Conservation (phyloP, 2,797 vertebrate species). For the Chiroxiphia lanceolata region DNA sequence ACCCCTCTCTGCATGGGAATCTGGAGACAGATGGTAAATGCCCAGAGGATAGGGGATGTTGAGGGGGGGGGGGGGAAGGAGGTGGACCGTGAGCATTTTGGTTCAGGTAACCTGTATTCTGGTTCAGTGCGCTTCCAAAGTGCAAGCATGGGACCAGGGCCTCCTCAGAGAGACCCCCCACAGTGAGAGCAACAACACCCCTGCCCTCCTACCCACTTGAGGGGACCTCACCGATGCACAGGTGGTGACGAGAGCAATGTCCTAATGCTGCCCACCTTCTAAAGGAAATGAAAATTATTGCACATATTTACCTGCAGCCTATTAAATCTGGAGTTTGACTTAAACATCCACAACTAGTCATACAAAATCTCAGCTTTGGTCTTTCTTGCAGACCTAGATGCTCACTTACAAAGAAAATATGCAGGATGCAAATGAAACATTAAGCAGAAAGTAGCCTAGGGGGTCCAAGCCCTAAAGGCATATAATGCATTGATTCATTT, state of each 20-base stretch:
- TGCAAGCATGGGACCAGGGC: not conserved
- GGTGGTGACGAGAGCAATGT: not conserved
- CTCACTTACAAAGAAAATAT: not conserved
- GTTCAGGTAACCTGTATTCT: not conserved
- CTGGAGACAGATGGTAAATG: not conserved
- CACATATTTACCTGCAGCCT: not conserved
- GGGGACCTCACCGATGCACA: accelerated
- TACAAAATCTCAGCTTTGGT: not conserved
- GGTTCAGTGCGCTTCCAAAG: not conserved
- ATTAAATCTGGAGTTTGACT: not conserved
- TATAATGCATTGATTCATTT: not conserved
- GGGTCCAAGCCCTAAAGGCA: not conserved
- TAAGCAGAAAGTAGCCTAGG: slow-evolving; percentile 1
- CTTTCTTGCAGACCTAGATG: not conserved
- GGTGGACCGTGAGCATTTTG: not conserved
- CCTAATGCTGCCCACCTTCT: not conserved
- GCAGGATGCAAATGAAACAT: not conserved
- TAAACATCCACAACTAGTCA: not conserved
- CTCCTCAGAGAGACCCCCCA: not conserved
- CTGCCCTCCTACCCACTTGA: not conserved
- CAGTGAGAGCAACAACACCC: not conserved
- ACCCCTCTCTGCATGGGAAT: not conserved
- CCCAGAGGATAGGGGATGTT: not conserved
- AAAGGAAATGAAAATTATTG: not conserved
- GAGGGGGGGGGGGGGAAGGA: not conserved